These are phyloP conservation scores for Timandra comae DNA, from an alignment of 2,888 invertebrate genomes.

Conservation along the genomic window DNA sequence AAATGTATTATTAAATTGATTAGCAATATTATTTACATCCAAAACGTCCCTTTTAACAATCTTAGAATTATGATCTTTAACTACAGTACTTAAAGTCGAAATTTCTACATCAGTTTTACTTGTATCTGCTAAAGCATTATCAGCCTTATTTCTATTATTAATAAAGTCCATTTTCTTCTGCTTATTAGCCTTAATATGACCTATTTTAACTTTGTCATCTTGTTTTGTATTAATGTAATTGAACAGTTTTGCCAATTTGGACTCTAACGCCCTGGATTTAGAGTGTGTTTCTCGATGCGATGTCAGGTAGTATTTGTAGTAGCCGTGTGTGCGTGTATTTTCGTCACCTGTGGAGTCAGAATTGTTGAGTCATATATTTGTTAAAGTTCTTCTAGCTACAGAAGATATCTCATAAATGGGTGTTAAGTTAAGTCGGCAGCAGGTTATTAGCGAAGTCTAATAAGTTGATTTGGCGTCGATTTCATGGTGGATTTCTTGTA, in stretches of 20 bases:
- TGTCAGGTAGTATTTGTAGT: conserved; percentile 33
- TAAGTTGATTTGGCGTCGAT: too few relatives aligned
- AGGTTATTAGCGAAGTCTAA: too few relatives aligned
- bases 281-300: conserved; percentile 13
- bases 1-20: too few relatives aligned
- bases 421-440: too few relatives aligned
- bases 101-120: too few relatives aligned
- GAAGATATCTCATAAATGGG: too few relatives aligned
- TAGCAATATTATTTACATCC: too few relatives aligned
- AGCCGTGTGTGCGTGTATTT: conserved; percentile 26
- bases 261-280: conserved; percentile 10
- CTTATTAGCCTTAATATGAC: conserved; percentile 1
- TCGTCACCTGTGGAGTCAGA: conserved; percentile 36
- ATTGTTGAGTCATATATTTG: background rate
- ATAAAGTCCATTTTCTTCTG: background rate
- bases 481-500: too few relatives aligned
- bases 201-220: conserved; percentile 7
- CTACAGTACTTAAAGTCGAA: too few relatives aligned
- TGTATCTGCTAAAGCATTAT: background rate
- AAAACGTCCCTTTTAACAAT: too few relatives aligned
- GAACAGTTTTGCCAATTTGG: conserved; percentile 14
- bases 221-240: conserved; percentile 14
- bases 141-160: background rate
- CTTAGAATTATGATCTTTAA: too few relatives aligned
- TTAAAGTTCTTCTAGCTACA: too few relatives aligned